Evolutionary conservation across 1,140 invertebrate genomes (phyloP), one percentile per base, ranked within the genome.

Genomic region (Adoxophyes honmai): DNA sequence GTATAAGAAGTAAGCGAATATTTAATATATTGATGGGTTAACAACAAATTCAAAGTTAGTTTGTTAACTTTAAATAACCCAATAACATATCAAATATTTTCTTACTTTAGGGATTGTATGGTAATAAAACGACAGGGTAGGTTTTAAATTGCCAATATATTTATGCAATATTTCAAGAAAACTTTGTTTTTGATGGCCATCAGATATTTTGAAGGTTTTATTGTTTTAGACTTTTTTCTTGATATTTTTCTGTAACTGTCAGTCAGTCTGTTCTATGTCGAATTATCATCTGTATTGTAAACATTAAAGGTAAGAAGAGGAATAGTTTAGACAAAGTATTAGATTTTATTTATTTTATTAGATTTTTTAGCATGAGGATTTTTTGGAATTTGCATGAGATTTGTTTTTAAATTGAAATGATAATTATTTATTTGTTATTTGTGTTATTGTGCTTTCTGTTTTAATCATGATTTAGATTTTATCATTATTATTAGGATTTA

Each of bases 41-140:
- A 44, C 0, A 28, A 48, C 0, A 10, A 0, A 44, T 44, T 16
- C 10, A 42, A 42, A 28, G n/a, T 9, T 44, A 10, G 4, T n/a
- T 21, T 44, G 21, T 28, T n/a, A n/a, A 8, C 39, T 9, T 21
- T n/a, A 21, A 44, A 48, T n/a, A 48, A 11, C 10, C 42, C 42
- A 28, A 33, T 2, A 48, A 42, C 0, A 11, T 5, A 44, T 21
- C 7, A 48, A 48, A 48, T 48, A 48, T 48, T 48, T 28, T 33
- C 18, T 48, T 11, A 48, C 1, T 11, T 33, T 18, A 21, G 7
- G 18, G 11, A 48, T 21, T 21, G 9, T 37, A 63, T 15, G 56
- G 51, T 28, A 77, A 70, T 77, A 58, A 75, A 78, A 78, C 70
- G 59, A 67, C 64, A 53, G 52, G n/a, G 34, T 57, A 64, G 48